Conservation (phyloP, 2,797 vertebrate species). For the Gallinago solitaria region DNA sequence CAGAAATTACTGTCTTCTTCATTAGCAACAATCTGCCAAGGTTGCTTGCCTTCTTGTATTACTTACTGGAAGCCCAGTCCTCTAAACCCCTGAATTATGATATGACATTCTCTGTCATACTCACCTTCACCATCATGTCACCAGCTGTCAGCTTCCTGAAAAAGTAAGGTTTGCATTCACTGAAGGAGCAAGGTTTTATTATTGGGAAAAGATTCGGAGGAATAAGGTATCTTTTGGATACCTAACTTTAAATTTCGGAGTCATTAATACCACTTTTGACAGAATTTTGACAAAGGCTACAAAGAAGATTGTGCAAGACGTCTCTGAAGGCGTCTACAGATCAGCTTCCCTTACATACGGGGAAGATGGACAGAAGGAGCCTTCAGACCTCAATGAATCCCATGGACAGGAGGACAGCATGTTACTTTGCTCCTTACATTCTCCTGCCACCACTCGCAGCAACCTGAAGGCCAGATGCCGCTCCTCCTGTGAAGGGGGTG, state of each 20-base stretch:
- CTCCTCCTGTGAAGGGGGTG: neutral
- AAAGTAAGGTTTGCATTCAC: neutral
- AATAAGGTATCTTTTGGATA: neutral
- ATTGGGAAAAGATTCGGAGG: neutral
- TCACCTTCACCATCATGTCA: neutral
- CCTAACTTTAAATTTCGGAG: neutral
- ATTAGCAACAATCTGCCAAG: neutral
- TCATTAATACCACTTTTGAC: neutral
- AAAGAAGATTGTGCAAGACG: neutral
- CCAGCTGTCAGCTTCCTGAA: neutral
- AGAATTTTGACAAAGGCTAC: neutral
- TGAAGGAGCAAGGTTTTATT: neutral
- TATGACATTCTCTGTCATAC: neutral
- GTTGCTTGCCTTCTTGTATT: neutral
- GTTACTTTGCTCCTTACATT: neutral
- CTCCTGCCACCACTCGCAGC: neutral
- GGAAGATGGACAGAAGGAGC: neutral
- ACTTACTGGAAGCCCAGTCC: neutral
- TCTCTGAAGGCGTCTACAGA: neutral
- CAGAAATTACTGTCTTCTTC: neutral
- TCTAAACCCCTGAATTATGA: neutral
- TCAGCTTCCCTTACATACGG: neutral
- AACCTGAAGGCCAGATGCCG: neutral
- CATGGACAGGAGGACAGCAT: neutral
- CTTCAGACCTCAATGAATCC: rapidly evolving